Evolutionary conservation across 2,888 invertebrate species (phyloP).

Genomic region (Catocala fraxini): DNA sequence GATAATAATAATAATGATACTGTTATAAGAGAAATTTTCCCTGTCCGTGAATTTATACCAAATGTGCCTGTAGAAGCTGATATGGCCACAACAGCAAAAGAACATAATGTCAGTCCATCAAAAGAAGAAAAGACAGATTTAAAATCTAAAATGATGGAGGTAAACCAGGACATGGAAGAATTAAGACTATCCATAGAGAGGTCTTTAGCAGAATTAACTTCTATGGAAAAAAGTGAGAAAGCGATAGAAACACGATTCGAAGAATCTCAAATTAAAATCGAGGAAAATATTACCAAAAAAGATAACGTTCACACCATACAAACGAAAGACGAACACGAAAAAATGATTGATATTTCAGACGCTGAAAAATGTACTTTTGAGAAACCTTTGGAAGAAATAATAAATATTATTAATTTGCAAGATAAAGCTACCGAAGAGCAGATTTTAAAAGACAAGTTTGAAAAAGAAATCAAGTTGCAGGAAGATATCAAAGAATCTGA

Average conservation of each 20-base stretch:
- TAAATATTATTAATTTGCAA: not conserved
- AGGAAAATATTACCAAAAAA: conserved; percentile 5
- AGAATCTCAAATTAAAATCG: conserved; percentile 30
- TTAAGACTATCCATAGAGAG: conserved; percentile 77
- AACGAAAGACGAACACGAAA: conserved; percentile 4
- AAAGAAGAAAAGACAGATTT: conserved; percentile 72
- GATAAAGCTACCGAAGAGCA: not conserved
- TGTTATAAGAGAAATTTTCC: conserved; percentile 70
- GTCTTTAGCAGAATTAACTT: conserved; percentile 76
- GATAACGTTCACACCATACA: not conserved
- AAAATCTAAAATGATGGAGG: conserved; percentile 81
- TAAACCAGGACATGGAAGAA: conserved; percentile 81
- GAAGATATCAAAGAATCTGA: not conserved
- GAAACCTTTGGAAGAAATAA: conserved; percentile 5
- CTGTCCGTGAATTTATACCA: conserved; percentile 51
- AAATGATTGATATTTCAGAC: conserved; percentile 10
- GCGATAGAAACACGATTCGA: conserved; percentile 57
- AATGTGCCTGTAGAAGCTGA: conserved; percentile 57
- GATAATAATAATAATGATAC: conserved; percentile 74
- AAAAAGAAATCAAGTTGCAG: not conserved
- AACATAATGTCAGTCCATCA: not conserved
- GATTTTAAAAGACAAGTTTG: not conserved
- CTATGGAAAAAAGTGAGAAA: conserved; percentile 71
- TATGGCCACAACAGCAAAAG: not conserved
- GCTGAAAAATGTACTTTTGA: not conserved